A percentile compares a stretch with the other conserved stretches of the same genome.
Conservation (phyloP, 2,113 vertebrate species). For the Perccottus glenii region DNA sequence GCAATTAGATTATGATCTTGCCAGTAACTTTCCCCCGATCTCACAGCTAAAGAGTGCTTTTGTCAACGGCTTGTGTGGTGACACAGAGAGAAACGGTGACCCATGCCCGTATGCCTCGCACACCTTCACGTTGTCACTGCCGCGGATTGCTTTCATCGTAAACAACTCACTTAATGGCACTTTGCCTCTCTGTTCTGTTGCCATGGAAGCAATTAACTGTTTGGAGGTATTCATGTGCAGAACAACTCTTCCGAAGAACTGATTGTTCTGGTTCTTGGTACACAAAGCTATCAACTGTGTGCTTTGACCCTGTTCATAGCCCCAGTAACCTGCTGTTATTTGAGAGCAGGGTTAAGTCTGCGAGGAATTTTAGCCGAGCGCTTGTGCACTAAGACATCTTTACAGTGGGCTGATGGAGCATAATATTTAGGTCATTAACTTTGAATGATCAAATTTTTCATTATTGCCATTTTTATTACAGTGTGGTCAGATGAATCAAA, state of each 20-base stretch:
- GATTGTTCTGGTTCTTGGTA: conserved; percentile 49
- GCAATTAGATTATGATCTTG: conserved; percentile 50
- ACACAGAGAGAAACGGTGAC: conserved; percentile 51
- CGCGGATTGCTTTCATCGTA: conserved; percentile 29
- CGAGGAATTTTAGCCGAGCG: conserved; percentile 44
- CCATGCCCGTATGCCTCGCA: conserved; percentile 20
- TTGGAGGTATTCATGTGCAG: conserved; percentile 50
- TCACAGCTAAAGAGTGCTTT: conserved; percentile 50
- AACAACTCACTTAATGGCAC: conserved; percentile 52
- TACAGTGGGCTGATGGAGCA: background rate
- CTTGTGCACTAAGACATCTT: conserved; percentile 1
- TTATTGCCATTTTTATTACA: background rate
- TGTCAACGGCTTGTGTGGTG: conserved; percentile 48
- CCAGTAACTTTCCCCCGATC: conserved; percentile 54
- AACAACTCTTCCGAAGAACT: conserved; percentile 40
- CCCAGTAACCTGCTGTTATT: conserved; percentile 42
- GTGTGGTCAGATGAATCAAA: background rate
- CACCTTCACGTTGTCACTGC: conserved; percentile 32
- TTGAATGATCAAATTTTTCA: background rate
- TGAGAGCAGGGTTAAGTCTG: conserved; percentile 48
- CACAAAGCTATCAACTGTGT: conserved; percentile 52
- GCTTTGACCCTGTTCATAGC: conserved; percentile 52
- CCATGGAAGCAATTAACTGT: conserved; percentile 62
- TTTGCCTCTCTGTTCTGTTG: conserved; percentile 46
- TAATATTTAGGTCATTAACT: background rate